Conservation (phyloP, 2,888 invertebrate species). For the Athetis lepigone region DNA sequence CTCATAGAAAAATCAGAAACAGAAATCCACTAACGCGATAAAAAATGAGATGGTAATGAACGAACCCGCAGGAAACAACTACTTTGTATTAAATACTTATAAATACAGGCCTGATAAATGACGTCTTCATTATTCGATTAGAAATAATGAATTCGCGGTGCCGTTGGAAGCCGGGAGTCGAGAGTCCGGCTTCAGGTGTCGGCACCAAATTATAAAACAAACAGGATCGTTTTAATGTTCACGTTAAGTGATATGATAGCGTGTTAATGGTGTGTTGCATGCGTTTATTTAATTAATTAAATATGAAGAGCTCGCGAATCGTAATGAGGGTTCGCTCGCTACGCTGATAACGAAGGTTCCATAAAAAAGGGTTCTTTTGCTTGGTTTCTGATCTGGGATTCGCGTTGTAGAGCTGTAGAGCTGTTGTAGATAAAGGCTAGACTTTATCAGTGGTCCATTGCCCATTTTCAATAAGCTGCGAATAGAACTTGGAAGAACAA, state of each 20-base stretch:
- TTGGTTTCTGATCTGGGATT: neutral
- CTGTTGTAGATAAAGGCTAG: too few relatives aligned
- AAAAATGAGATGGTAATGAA: too few relatives aligned
- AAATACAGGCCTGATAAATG: conserved; percentile 20
- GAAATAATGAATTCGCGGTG: conserved; percentile 42
- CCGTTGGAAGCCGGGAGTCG: neutral
- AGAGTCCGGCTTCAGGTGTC: conserved; percentile 1
- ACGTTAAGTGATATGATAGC: conserved; percentile 72
- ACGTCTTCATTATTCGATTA: conserved; percentile 46
- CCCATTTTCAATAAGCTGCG: too few relatives aligned
- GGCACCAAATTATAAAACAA: conserved; percentile 57
- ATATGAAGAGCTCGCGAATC: conserved; percentile 72
- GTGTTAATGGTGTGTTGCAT: conserved; percentile 76
- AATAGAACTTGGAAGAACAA: too few relatives aligned
- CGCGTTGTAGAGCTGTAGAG: neutral
- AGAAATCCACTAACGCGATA: too few relatives aligned
- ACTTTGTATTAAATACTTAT: conserved; percentile 36
- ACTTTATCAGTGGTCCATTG: too few relatives aligned
- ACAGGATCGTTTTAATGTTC: conserved; percentile 63
- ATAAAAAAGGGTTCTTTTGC: neutral
- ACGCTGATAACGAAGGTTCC: conserved; percentile 17
- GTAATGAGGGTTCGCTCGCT: conserved; percentile 62
- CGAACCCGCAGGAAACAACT: too few relatives aligned
- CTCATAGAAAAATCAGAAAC: too few relatives aligned
- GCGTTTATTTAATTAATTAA: conserved; percentile 79